Conservation (phyloP, 2,113 vertebrate species). For the Penelope pileata region DNA sequence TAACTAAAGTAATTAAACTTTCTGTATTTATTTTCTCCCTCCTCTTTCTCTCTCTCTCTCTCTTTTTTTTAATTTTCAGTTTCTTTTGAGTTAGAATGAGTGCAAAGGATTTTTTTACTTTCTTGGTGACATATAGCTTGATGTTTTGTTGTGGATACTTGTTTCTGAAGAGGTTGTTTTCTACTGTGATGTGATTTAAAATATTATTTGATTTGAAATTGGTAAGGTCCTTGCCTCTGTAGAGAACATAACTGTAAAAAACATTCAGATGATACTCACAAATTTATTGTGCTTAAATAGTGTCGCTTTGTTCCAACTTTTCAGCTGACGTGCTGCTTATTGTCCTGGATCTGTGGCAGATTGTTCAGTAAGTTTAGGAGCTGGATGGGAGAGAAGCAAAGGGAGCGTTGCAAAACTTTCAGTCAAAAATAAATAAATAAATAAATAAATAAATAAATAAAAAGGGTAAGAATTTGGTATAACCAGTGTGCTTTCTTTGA, state of each 20-base stretch:
- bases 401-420: not conserved
- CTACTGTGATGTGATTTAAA: not conserved
- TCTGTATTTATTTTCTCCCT: not conserved
- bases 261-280: not conserved
- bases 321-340: not conserved
- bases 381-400: fast-evolving
- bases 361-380: not conserved
- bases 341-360: not conserved
- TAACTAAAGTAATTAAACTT: not conserved
- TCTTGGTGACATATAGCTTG: not conserved
- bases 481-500: not conserved
- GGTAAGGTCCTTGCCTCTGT: not conserved
- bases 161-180: not conserved
- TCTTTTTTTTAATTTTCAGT: not conserved
- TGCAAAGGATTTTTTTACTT: not conserved
- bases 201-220: not conserved
- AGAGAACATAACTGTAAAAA: not conserved
- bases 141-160: not conserved
- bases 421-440: not conserved
- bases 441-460: not conserved
- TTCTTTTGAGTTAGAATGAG: not conserved
- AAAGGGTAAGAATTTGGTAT: too few relatives aligned
- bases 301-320: not conserved
- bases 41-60: too few relatives aligned
- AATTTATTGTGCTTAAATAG: not conserved